Evolutionary conservation across 2,888 invertebrate species (phyloP).

Genomic region (Drosophila anceps): DNA sequence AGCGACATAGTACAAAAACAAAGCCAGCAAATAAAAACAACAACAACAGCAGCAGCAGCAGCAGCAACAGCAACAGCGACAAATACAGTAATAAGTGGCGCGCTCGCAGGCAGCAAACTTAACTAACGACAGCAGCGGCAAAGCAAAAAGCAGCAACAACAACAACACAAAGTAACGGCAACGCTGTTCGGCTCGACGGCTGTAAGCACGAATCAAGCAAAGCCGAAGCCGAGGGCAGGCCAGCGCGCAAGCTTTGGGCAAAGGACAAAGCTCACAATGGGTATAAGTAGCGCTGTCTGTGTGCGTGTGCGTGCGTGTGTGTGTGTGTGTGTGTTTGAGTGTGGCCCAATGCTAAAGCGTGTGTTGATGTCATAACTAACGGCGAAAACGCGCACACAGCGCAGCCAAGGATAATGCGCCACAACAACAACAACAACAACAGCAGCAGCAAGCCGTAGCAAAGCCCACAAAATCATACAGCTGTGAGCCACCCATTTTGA

Average conservation of each 20-base stretch:
- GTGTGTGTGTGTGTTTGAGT: slow-evolving; percentile 18
- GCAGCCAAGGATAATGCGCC: slow-evolving; percentile 63
- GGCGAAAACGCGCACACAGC: slow-evolving; percentile 46
- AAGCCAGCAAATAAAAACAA: neutral
- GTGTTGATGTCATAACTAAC: slow-evolving; percentile 74
- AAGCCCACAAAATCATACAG: slow-evolving; percentile 38
- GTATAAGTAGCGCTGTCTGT: neutral
- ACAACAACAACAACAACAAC: slow-evolving; percentile 8
- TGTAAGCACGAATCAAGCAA: slow-evolving; percentile 66
- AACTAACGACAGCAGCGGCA: slow-evolving; percentile 4
- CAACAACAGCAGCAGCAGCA: neutral
- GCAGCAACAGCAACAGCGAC: neutral
- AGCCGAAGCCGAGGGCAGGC: slow-evolving; percentile 40
- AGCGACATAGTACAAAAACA: neutral
- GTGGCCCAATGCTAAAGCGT: slow-evolving; percentile 58
- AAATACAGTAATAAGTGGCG: slow-evolving; percentile 29
- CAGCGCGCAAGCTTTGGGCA: slow-evolving; percentile 58
- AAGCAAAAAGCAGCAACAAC: slow-evolving; percentile 7
- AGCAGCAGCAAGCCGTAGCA: slow-evolving; percentile 9
- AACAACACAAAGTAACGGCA: slow-evolving; percentile 6
- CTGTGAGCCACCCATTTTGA: slow-evolving; percentile 73
- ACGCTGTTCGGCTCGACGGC: slow-evolving; percentile 24
- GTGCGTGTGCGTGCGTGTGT: too few species aligned
- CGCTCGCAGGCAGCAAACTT: slow-evolving; percentile 20
- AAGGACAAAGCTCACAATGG: slow-evolving; percentile 57